Percentiles rank a stretch among this genome's conserved stretches.
Conservation (phyloP, 2,888 invertebrate genomes). For the Drosophila putrida region DNA sequence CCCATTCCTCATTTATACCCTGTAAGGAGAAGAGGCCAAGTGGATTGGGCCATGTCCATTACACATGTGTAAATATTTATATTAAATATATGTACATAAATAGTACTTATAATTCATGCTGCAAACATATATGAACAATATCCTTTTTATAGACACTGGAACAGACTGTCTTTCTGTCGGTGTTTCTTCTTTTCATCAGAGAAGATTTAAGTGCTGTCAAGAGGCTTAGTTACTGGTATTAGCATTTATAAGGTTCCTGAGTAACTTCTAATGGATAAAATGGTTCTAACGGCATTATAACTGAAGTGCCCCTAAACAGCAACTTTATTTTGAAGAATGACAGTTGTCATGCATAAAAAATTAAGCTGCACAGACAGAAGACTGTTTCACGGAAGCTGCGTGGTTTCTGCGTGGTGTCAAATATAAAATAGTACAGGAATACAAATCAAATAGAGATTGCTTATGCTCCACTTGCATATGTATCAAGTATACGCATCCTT, state of each 20-base stretch:
- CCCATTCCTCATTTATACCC: not conserved
- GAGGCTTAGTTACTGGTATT: conserved; percentile 45
- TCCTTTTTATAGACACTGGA: not conserved
- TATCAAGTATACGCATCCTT: not conserved
- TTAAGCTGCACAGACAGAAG: conserved; percentile 2
- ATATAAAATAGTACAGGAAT: not conserved
- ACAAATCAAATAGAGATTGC: not conserved
- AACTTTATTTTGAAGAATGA: not conserved
- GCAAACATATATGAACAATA: too few relatives aligned
- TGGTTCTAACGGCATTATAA: conserved; percentile 13
- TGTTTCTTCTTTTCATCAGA: not conserved
- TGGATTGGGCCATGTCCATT: too few relatives aligned
- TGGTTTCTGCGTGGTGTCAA: not conserved
- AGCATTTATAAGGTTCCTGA: conserved; percentile 51
- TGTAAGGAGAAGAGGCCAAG: not conserved
- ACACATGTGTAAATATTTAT: too few relatives aligned
- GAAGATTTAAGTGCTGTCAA: conserved; percentile 24
- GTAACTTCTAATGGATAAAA: conserved; percentile 33
- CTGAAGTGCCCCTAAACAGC: conserved; percentile 13
- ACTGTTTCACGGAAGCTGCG: not conserved
- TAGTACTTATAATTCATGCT: too few relatives aligned
- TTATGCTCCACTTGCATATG: not conserved
- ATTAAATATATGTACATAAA: too few relatives aligned
- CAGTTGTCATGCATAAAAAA: not conserved
- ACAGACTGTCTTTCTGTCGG: too few relatives aligned